Conservation (phyloP, 2,797 vertebrate species). For the Halcyon badia region DNA sequence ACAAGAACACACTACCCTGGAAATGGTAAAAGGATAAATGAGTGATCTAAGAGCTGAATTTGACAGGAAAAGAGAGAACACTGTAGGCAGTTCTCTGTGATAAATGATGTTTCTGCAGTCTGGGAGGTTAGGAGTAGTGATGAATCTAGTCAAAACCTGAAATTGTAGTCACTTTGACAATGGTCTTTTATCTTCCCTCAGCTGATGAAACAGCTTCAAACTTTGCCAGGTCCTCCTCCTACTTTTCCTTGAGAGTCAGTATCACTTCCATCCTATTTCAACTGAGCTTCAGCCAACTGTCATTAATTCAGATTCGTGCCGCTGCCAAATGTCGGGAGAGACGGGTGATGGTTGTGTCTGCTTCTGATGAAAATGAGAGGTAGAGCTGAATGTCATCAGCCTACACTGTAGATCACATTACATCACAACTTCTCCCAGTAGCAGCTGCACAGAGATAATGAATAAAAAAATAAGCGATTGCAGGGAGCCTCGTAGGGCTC, state of each 20-base stretch:
- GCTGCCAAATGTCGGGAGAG: constrained; percentile 54
- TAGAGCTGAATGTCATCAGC: constrained; percentile 60
- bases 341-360: constrained; percentile 46
- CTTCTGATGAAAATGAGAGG: constrained; percentile 64
- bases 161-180: constrained; percentile 11
- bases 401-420: constrained; percentile 17
- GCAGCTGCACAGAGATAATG: constrained; percentile 32
- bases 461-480: constrained; percentile 11
- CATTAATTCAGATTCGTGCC: constrained; percentile 41
- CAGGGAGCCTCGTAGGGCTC: background rate
- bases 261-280: constrained; percentile 52
- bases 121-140: background rate
- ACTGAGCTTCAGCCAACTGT: constrained; percentile 49
- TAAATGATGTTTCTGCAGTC: constrained; percentile 5
- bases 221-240: constrained; percentile 42
- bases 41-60: background rate
- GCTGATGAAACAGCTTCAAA: constrained; percentile 33
- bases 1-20: constrained; percentile 21
- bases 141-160: constrained; percentile 23
- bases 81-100: constrained; percentile 5
- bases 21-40: constrained; percentile 3
- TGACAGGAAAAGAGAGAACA: constrained; percentile 5
- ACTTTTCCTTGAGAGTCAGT: constrained; percentile 47
- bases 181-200: constrained; percentile 25
- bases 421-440: constrained; percentile 34